Evolutionary conservation across 2,888 invertebrate genomes (phyloP).

Genomic region (Macrosoma leucophasiata): DNA sequence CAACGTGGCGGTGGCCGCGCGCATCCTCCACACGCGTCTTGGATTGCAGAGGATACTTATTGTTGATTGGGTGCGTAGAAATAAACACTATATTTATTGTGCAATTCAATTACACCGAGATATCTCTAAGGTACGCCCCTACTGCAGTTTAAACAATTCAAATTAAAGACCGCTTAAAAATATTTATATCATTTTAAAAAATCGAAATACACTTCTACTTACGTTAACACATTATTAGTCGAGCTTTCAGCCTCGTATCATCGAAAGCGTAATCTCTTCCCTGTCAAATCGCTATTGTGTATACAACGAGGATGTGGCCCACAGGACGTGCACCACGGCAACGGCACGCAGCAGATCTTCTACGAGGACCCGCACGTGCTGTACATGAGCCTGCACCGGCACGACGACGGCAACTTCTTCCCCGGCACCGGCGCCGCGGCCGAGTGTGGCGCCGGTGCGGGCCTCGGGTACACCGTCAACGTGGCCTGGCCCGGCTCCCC

Average conservation of each 20-base stretch:
- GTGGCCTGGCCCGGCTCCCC: conserved; percentile 95
- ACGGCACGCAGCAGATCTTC: conserved; percentile 98
- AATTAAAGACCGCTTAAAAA: too few relatives aligned
- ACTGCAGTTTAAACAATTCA: too few relatives aligned
- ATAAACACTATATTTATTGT: background rate
- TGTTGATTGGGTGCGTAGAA: conserved; percentile 91
- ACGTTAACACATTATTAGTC: too few relatives aligned
- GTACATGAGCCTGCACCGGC: conserved; percentile 98
- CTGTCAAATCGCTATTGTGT: too few relatives aligned
- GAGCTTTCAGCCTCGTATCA: too few relatives aligned
- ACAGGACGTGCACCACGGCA: conserved; percentile 98
- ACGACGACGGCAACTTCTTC: conserved; percentile 99
- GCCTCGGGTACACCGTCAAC: conserved; percentile 96
- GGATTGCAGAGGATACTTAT: conserved; percentile 93
- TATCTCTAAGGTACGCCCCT: background rate
- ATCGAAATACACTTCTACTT: too few relatives aligned
- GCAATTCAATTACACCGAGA: background rate
- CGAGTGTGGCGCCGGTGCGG: conserved; percentile 93
- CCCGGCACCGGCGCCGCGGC: conserved; percentile 98
- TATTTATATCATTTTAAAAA: too few relatives aligned
- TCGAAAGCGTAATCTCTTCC: too few relatives aligned
- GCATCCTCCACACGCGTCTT: conserved; percentile 88
- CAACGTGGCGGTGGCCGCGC: conserved; percentile 96
- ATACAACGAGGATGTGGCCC: background rate
- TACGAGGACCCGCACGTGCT: conserved; percentile 96